phyloP scores from a whole-genome alignment of 2,797 vertebrate species.

The Agapornis canus region DNA sequence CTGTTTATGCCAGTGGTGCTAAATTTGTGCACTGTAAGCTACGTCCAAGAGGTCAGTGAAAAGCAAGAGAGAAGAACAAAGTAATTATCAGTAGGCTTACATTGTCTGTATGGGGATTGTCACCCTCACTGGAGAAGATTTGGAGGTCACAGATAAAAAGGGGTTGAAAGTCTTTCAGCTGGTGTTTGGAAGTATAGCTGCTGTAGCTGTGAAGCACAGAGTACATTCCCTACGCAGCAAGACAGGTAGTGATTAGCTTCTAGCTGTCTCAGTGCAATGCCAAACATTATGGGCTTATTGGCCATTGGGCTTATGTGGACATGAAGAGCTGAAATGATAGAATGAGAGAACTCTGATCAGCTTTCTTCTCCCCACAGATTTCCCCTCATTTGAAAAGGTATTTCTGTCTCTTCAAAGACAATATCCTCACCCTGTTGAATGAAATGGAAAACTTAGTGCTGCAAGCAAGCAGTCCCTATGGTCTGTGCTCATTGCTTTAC shows the following conservation, averaged over 20 bases:
- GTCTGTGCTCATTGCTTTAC: background rate
- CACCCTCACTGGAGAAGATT: background rate
- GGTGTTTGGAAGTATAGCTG: background rate
- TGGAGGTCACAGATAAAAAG: background rate
- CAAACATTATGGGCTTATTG: background rate
- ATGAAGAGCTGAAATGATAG: background rate
- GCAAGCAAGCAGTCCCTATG: background rate
- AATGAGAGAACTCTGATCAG: background rate
- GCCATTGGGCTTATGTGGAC: background rate
- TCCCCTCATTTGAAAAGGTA: background rate
- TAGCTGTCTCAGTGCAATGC: background rate
- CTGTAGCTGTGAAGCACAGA: background rate
- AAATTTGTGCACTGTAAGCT: background rate
- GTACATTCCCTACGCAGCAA: background rate
- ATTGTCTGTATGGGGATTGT: background rate
- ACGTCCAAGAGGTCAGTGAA: background rate
- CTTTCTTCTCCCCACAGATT: background rate
- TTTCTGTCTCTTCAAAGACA: background rate
- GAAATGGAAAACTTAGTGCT: background rate
- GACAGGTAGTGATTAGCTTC: accelerated
- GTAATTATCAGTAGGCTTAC: background rate
- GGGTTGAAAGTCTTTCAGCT: background rate
- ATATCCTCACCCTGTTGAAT: background rate
- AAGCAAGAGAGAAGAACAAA: background rate
- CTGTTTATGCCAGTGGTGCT: background rate